Conservation (phyloP, 1,140 invertebrate genomes). For the Aethina tumida region DNA sequence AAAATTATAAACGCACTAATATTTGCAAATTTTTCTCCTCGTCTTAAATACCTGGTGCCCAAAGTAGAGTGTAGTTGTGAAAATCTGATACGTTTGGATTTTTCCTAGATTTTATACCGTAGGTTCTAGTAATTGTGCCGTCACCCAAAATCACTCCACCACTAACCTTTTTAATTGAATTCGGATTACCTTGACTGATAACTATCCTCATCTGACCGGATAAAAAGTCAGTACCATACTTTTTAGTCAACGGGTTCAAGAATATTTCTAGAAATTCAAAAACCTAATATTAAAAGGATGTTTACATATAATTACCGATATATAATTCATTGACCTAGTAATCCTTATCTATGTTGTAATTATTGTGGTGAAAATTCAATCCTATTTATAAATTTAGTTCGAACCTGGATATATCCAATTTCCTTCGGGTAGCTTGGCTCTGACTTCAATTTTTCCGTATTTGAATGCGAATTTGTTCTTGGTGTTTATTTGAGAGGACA, state of each 20-base stretch:
- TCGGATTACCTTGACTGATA: conserved; percentile 36
- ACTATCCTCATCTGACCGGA: conserved; percentile 37
- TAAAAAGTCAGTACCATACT: conserved; percentile 41
- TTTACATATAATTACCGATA: too few species aligned
- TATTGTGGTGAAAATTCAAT: too few species aligned
- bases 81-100: conserved; percentile 45
- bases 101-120: conserved; percentile 33
- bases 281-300: too few species aligned
- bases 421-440: conserved; percentile 60
- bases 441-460: conserved; percentile 61
- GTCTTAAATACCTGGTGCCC: conserved; percentile 41
- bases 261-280: conserved; percentile 41
- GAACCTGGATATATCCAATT: conserved; percentile 74
- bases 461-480: conserved; percentile 52
- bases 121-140: conserved; percentile 31
- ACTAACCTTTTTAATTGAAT: conserved; percentile 27
- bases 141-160: conserved; percentile 33
- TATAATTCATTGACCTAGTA: too few species aligned
- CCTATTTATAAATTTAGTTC: too few species aligned
- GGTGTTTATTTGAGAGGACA: conserved; percentile 56
- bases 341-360: too few species aligned
- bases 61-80: conserved; percentile 47
- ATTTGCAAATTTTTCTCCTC: conserved; percentile 2
- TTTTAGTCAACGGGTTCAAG: conserved; percentile 41
- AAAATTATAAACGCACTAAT: conserved; percentile 9